A percentile compares a stretch with the other conserved stretches of the same genome.
Evolutionary conservation across 2,113 vertebrate species (phyloP).

Genomic region (Sinocyclocheilus rhinocerous): DNA sequence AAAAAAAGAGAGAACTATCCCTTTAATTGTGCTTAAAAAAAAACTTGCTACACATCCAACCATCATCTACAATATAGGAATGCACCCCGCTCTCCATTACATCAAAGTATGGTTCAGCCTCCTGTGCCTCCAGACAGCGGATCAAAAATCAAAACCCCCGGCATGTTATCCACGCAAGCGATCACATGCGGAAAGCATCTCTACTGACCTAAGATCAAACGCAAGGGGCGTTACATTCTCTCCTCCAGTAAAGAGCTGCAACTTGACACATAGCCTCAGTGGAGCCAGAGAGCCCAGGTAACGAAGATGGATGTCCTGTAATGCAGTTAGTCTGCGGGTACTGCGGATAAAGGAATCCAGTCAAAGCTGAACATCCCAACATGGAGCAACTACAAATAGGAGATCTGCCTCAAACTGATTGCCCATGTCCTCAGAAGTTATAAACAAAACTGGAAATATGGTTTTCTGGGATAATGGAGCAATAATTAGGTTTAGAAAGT

Average conservation of each 20-base stretch:
- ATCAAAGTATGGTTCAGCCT: background rate
- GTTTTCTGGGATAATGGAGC: constrained; percentile 25
- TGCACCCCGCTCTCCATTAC: too few species aligned
- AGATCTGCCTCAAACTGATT: constrained; percentile 39
- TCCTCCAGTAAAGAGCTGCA: constrained; percentile 8
- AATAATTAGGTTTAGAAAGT: constrained; percentile 10
- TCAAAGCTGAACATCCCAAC: constrained; percentile 30
- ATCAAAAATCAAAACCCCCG: constrained; percentile 1
- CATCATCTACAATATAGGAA: background rate
- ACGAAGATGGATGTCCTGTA: constrained; percentile 53
- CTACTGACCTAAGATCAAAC: constrained; percentile 14
- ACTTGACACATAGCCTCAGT: constrained; percentile 25
- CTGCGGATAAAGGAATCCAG: constrained; percentile 36
- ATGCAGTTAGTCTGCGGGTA: constrained; percentile 49
- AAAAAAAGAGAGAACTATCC: too few species aligned
- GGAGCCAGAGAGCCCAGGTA: constrained; percentile 43
- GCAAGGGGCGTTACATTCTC: background rate
- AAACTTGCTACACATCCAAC: background rate
- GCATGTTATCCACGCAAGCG: background rate
- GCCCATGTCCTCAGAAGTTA: constrained; percentile 45
- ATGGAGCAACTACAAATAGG: background rate
- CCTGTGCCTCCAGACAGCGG: background rate
- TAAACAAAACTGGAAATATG: constrained; percentile 44
- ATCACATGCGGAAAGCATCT: constrained; percentile 18
- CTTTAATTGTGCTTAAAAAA: background rate